Evolutionary conservation across 2,797 vertebrate species (phyloP).

Genomic region (Carduelis carduelis): DNA sequence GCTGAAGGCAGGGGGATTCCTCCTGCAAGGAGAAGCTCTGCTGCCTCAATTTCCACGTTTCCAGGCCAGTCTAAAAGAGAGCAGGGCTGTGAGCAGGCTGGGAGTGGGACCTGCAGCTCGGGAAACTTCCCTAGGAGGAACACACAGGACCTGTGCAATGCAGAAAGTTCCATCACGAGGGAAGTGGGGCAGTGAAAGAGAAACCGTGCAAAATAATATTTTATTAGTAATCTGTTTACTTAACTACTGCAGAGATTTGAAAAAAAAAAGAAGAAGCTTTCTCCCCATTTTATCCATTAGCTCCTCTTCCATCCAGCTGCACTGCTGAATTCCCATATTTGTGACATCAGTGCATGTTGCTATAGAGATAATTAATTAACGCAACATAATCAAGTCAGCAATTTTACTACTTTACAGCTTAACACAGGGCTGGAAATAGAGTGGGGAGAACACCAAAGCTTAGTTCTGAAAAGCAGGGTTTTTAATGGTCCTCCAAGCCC

Average conservation of each 20-base stretch:
- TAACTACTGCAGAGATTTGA: background rate
- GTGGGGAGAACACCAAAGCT: background rate
- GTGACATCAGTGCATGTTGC: slow-evolving; percentile 14
- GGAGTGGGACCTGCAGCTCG: background rate
- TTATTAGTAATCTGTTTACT: background rate
- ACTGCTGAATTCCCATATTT: background rate
- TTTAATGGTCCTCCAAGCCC: background rate
- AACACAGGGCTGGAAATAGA: background rate
- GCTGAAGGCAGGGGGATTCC: background rate
- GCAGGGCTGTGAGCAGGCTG: background rate
- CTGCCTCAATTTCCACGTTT: background rate
- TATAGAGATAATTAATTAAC: slow-evolving; percentile 64
- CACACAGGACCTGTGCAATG: fast-evolving
- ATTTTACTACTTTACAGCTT: slow-evolving; percentile 16
- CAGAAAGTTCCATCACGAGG: background rate
- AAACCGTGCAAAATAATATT: background rate
- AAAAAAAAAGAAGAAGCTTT: background rate
- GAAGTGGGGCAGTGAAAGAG: background rate
- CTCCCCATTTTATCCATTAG: background rate
- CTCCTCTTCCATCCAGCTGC: background rate
- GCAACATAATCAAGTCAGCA: slow-evolving; percentile 40
- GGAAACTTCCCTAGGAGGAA: background rate
- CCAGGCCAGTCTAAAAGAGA: background rate
- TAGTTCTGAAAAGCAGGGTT: background rate
- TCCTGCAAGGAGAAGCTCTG: background rate